Evolutionary conservation across 2,113 vertebrate species (phyloP).

Genomic region (Centropristis striata): DNA sequence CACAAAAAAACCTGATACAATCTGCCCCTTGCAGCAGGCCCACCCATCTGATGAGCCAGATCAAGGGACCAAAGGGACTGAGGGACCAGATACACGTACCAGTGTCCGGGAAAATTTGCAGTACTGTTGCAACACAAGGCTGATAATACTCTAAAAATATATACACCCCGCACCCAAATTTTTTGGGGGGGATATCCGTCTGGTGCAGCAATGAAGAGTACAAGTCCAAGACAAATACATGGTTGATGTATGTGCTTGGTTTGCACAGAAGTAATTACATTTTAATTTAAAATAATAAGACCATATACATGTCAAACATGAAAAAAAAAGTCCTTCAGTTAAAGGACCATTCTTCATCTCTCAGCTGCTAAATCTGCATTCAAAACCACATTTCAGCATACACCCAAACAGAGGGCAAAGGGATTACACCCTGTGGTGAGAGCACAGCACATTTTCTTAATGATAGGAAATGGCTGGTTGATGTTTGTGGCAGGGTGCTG

Average conservation of each 20-base stretch:
- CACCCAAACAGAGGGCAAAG: background rate
- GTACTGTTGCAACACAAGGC: background rate
- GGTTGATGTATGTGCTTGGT: background rate
- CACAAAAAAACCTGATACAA: constrained; percentile 71
- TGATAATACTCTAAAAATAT: constrained; percentile 4
- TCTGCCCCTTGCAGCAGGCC: constrained; percentile 68
- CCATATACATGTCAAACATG: background rate
- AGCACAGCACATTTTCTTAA: constrained; percentile 8
- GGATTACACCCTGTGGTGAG: background rate
- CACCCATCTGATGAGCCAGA: constrained; percentile 83
- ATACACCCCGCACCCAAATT: background rate
- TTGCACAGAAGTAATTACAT: background rate
- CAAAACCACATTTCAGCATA: background rate
- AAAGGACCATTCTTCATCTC: background rate
- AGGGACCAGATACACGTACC: constrained; percentile 47
- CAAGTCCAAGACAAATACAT: no score
- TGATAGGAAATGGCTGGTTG: constrained; percentile 23
- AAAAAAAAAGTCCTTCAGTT: background rate
- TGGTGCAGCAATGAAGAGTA: background rate
- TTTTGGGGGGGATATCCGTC: background rate
- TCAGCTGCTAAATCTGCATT: background rate
- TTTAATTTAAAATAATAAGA: constrained; percentile 4
- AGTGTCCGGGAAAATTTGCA: constrained; percentile 2
- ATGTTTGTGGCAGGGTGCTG: background rate
- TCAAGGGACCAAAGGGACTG: constrained; percentile 63